Base-by-base conservation (phyloP, 2,113 vertebrate species). In the Heterotis niloticus region DNA sequence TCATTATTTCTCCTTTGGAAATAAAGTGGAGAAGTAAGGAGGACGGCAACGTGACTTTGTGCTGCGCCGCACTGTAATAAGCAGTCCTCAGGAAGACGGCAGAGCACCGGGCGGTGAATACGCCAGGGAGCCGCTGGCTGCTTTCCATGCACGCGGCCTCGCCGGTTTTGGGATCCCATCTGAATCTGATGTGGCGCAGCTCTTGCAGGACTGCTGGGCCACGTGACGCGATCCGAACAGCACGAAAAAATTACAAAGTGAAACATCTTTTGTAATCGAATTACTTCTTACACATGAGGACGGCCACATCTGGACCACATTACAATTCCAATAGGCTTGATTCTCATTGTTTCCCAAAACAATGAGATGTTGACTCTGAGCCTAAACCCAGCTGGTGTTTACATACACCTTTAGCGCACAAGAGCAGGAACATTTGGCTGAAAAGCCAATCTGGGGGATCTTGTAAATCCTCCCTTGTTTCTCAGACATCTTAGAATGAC, bases 361-460 rank as follows among this genome's bases (percentile, higher is more conserved):
- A 75, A 62, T 62, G 57, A 62, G 18, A n/a, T 14, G 57, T 26
- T 20, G 26, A 24, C 13, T 75, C 18, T 23, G 24, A 24, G 60
- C 60, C 56, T 10, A 59, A 75, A 11, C 57, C 56, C 73, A 44
- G 26, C 73, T 75, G 73, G 57, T 64, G 73, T 62, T 75, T 34
- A 44, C 57, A 64, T 44, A 16, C 7, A 75, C 56, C 57, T 75
- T 44, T 56, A 66, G 64, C 11, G 64, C 20, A n/a, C 18, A 5
- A 66, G 18, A 20, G 3, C 73, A 34, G 57, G 14, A 34, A 2
- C 67, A 34, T 14, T 29, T 29, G 57, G 57, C 20, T 52, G 11
- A 62, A 56, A 75, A 62, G 17, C 1, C 14, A 59, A 26, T 62
- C 28, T 20, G 54, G 12, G 28, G 24, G 18, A 75, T 29, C 0